Evolutionary conservation across 2,888 invertebrate species (phyloP), one percentile per base, ranked within the genome.

Genomic region (Drosophila tripunctata): DNA sequence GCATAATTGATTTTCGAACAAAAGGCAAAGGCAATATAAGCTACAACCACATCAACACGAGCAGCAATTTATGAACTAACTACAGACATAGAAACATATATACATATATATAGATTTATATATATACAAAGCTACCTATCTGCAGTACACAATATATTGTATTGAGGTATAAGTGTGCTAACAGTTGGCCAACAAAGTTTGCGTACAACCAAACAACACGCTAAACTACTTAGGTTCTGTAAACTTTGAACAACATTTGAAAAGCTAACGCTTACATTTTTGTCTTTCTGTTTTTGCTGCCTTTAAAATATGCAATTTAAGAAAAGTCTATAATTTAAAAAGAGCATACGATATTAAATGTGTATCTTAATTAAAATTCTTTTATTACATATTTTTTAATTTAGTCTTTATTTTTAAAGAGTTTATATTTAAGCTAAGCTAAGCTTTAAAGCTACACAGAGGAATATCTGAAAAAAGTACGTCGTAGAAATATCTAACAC

Each of bases 1-100:
- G 87, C 88, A 88, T 88, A 83, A 83, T 83, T 83, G 83, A 83
- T 83, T 83, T 87, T 85, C 85, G 73, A 88, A 85, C 88, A 87
- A 87, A 87, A 80, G 87, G 82, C 88, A 77, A 72, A 70, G 67
- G 47, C 87, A 77, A 79, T 67, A 85, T 67, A 78, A 63, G 58
- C 62, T 33, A 63, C 56, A 66, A 48, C 56, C 55, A 44, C 62
- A 44, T 36, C 56, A 67, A 48, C 41, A 52, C 27, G 58, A 38
- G 44, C 35, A 50, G 65, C 70, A 83, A 80, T 87, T 80, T 80
- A 80, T 87, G 84, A 80, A 83, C 87, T 79, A 66, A 35, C 51
- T 12, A 66, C 35, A 64, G 22, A 60, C 52, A 27, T 14, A 56
- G 17, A 41, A 4, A 45, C n/a, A 31, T 14, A 41, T 24, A 36